Base-by-base conservation (phyloP, 1,140 invertebrate species). In the Dendroctonus valens region DNA sequence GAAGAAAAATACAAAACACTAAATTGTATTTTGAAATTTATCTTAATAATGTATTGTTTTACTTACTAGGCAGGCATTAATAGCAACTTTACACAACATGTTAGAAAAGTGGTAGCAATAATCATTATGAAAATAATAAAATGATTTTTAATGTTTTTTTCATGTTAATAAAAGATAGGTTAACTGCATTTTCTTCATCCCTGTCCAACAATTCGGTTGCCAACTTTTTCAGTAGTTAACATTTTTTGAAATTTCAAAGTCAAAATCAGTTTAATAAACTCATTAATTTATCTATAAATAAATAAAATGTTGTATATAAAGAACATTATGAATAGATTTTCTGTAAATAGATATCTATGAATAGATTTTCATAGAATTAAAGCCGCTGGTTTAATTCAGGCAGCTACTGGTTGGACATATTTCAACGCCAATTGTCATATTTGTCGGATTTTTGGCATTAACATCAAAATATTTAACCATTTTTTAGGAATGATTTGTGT, bases 1-100 rank as follows among this genome's bases (percentile, higher is more conserved):
- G 26, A 26, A 26, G 3, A 26, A 26, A 26, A 26, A 1, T 2
- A 26, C 3, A 26, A 26, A 26, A 26, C 26, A 26, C n/a, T n/a
- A n/a, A n/a, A n/a, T n/a, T n/a, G 26, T 26, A 26, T 26, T 52
- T 52, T 52, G 5, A 52, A 52, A 26, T 5, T 0, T 14, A 6
- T 5, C 9, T 52, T 48, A 48, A 48, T 5, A 5, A n/a, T 48
- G 5, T 48, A 5, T 48, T 5, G 46, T 0, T 14, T 8, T 7
- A 84, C 86, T 77, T 82, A 89, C 87, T 89, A 89, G 9, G 84
- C 79, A 12, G 85, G 86, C 63, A 88, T 82, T 44, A 89, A 73
- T 15, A 89, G 78, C 44, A 87, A 68, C 78, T 89, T 89, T 37
- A 89, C 67, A 68, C 83, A 86, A 15, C 84, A 83, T 65, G 70